These are phyloP conservation scores for Melanostoma mellinum DNA, from an alignment of 2,888 invertebrate species.

Conservation along the genomic window DNA sequence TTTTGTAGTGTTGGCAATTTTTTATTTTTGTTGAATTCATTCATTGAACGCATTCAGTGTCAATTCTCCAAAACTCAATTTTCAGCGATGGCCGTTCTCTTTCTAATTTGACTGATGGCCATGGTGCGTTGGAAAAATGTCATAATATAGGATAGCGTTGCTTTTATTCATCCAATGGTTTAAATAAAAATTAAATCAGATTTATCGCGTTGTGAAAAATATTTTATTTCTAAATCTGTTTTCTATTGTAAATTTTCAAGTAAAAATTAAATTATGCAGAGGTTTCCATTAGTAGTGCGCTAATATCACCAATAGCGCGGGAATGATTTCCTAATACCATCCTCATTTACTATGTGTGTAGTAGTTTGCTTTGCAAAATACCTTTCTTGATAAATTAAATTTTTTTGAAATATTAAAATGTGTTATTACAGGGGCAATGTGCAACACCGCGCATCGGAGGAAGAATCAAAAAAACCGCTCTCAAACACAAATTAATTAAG, in stretches of 20 bases:
- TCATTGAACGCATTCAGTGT: conserved; percentile 20
- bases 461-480: conserved; percentile 73
- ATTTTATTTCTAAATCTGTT: background rate
- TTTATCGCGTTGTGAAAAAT: background rate
- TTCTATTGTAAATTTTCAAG: background rate
- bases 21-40: background rate
- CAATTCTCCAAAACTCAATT: conserved; percentile 46
- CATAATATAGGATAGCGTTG: conserved; percentile 58
- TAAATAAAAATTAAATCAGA: conserved; percentile 48
- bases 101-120: conserved; percentile 40
- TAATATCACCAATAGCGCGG: too few species aligned
- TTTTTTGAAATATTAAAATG: conserved; percentile 50
- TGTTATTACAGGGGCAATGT: conserved; percentile 56
- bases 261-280: too few species aligned
- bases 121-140: conserved; percentile 56
- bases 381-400: conserved; percentile 39
- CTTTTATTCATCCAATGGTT: conserved; percentile 27
- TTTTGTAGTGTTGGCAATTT: too few species aligned
- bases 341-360: too few species aligned
- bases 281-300: too few species aligned
- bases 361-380: background rate
- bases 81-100: conserved; percentile 28
- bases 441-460: conserved; percentile 80
- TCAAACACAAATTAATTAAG: conserved; percentile 78
- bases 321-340: too few species aligned